phyloP scores from a whole-genome alignment of 2,888 invertebrate genomes.

The Callosobruchus maculatus region DNA sequence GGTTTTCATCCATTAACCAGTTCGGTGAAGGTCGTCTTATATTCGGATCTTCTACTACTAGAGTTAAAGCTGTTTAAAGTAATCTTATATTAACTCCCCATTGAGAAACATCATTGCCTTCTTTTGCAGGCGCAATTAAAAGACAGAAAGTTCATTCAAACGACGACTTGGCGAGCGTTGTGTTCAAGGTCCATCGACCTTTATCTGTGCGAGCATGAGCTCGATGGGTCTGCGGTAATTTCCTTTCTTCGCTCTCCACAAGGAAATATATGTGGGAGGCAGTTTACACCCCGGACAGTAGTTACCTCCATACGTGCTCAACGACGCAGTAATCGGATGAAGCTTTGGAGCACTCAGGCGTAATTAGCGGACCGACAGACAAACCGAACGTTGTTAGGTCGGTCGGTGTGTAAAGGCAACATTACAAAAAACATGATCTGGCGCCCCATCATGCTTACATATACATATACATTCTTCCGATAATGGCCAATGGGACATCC shows the following conservation, averaged over 20 bases:
- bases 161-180: not conserved
- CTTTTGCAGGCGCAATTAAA: not conserved
- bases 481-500: too few species aligned
- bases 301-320: slow-evolving; percentile 17
- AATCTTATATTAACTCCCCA: not conserved
- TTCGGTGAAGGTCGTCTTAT: too few species aligned
- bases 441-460: too few species aligned
- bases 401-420: too few species aligned
- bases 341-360: slow-evolving; percentile 30
- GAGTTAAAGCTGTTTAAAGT: too few species aligned
- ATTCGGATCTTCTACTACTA: too few species aligned
- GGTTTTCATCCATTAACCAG: too few species aligned
- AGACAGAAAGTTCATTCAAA: not conserved
- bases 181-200: not conserved
- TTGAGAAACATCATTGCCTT: not conserved
- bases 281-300: not conserved
- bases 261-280: not conserved
- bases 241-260: not conserved
- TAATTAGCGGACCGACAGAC: slow-evolving; percentile 20
- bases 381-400: not conserved
- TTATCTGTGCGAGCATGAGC: not conserved
- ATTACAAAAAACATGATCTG: too few species aligned
- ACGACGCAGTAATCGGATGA: slow-evolving; percentile 24
- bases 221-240: not conserved
- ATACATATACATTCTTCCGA: too few species aligned